Conservation (phyloP, 2,113 vertebrate species). For the Rhadina sibilatrix region DNA sequence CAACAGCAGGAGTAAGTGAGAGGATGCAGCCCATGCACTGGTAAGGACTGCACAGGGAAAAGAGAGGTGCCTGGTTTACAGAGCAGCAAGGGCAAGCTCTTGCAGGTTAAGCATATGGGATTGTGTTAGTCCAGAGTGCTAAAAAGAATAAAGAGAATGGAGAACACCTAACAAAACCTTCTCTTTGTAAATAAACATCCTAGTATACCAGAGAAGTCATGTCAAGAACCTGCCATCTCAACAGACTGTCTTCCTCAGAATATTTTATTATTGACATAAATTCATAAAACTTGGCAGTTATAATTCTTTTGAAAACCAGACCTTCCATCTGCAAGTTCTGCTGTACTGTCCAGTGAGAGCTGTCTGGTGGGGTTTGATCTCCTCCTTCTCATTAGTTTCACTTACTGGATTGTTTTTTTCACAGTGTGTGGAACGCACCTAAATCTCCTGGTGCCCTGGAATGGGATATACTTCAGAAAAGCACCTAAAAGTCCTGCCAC, state of each 20-base stretch:
- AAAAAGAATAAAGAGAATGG: not conserved
- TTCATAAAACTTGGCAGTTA: not conserved
- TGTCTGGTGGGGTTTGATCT: not conserved
- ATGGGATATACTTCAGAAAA: not conserved
- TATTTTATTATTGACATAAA: not conserved
- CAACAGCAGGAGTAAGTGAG: not conserved
- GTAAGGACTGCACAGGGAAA: not conserved
- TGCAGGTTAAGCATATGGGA: not conserved
- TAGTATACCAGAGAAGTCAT: not conserved
- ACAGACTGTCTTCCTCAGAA: not conserved
- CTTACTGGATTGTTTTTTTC: not conserved
- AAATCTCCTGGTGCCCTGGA: not conserved
- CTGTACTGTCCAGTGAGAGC: not conserved
- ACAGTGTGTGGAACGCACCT: not conserved
- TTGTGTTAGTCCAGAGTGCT: not conserved
- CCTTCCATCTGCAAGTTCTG: not conserved
- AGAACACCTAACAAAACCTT: not conserved
- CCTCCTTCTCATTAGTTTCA: not conserved
- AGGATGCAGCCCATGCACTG: not conserved
- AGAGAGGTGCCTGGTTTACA: not conserved
- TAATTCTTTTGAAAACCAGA: not conserved
- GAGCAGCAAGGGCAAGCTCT: not conserved
- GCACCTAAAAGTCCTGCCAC: not conserved
- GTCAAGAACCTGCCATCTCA: not conserved
- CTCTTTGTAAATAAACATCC: not conserved